Percentiles rank a stretch among this genome's conserved stretches.
Conservation (phyloP, 2,888 invertebrate genomes). For the Eristalinus aeneus region DNA sequence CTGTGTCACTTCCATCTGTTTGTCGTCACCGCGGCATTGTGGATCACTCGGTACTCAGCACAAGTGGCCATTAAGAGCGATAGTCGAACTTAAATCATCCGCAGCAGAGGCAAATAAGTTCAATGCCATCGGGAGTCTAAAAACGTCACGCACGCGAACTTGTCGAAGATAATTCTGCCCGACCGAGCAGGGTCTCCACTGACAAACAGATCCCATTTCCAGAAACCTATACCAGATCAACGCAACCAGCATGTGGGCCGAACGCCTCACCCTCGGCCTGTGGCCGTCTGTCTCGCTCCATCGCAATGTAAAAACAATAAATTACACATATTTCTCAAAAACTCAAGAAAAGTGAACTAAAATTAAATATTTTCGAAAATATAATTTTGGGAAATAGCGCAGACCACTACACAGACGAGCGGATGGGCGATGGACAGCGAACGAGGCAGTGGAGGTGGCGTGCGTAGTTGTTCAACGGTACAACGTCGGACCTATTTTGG, state of each 20-base stretch:
- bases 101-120: conserved; percentile 24
- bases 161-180: neutral
- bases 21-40: neutral
- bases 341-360: conserved; percentile 41
- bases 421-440: neutral
- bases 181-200: conserved; percentile 21
- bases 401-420: conserved; percentile 18
- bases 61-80: conserved; percentile 7
- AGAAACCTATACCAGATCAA: conserved; percentile 1
- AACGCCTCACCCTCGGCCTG: neutral
- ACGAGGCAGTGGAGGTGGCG: conserved; percentile 9
- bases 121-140: conserved; percentile 27
- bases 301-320: conserved; percentile 38
- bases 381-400: conserved; percentile 53
- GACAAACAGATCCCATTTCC: conserved; percentile 8
- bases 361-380: conserved; percentile 44
- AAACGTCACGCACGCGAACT: neutral
- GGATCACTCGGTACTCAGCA: neutral
- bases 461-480: conserved; percentile 54
- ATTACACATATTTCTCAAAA: conserved; percentile 18
- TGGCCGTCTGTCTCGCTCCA: neutral
- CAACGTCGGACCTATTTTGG: conserved; percentile 66
- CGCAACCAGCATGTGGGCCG: conserved; percentile 33
- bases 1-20: neutral
- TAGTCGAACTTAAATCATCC: neutral